These are phyloP conservation scores for Galerucella calmariensis DNA, from an alignment of 2,888 invertebrate genomes.

Conservation along the genomic window DNA sequence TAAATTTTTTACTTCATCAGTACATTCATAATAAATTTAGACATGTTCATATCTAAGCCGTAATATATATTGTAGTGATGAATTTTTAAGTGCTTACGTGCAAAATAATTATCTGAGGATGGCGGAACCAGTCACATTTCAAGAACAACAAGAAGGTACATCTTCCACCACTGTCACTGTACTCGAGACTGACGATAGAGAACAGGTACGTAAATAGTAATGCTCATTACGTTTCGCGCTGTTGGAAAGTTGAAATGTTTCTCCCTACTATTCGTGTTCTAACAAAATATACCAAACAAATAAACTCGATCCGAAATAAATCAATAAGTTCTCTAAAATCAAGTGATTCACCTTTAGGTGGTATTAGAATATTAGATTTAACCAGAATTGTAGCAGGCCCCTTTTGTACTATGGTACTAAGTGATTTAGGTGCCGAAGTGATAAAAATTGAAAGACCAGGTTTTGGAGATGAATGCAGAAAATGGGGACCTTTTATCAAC, in stretches of 20 bases:
- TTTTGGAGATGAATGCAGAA: conserved; percentile 86
- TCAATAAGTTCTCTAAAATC: conserved; percentile 26
- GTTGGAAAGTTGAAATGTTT: conserved; percentile 39
- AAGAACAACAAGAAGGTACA: conserved; percentile 52
- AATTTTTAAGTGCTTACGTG: conserved; percentile 40
- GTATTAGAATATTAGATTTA: conserved; percentile 81
- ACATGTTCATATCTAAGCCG: neutral
- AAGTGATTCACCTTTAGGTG: conserved; percentile 71
- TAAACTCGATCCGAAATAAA: conserved; percentile 34
- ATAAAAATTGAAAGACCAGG: conserved; percentile 91
- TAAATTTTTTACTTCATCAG: conserved; percentile 2
- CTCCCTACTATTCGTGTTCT: conserved; percentile 27
- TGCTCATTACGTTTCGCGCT: conserved; percentile 44
- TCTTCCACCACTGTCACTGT: conserved; percentile 59
- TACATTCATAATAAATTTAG: neutral
- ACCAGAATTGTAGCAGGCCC: conserved; percentile 94
- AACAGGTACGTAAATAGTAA: conserved; percentile 55
- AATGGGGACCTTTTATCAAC: conserved; percentile 89
- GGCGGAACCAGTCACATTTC: conserved; percentile 54
- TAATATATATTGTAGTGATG: conserved; percentile 25
- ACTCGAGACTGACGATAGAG: conserved; percentile 55
- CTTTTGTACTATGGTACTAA: conserved; percentile 92
- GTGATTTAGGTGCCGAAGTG: conserved; percentile 92
- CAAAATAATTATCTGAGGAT: conserved; percentile 42
- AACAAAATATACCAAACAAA: conserved; percentile 13